Evolutionary conservation across 2,888 invertebrate species (phyloP).

Genomic region (Sympetrum striolatum): DNA sequence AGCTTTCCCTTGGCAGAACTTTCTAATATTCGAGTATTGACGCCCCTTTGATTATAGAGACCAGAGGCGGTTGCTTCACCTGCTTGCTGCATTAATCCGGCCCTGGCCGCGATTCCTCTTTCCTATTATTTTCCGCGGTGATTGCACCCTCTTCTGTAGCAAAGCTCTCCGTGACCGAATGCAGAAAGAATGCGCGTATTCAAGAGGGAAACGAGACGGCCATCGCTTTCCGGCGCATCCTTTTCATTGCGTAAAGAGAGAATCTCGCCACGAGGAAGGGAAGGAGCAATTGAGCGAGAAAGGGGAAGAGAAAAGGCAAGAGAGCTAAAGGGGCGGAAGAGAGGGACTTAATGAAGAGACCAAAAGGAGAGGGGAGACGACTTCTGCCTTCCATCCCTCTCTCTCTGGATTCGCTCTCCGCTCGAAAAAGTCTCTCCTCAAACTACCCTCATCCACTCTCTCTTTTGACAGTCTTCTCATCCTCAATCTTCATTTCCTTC

Average conservation of each 20-base stretch:
- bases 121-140: no score
- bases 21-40: no score
- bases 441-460: not conserved
- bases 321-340: not conserved
- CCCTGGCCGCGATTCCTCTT: no score
- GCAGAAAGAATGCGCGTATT: no score
- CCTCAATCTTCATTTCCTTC: not conserved
- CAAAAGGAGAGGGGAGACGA: not conserved
- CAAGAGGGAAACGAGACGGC: not conserved
- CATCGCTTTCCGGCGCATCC: not conserved
- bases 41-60: no score
- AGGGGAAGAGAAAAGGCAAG: not conserved
- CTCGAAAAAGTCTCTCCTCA: not conserved
- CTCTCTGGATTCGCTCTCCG: not conserved
- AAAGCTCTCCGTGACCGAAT: no score
- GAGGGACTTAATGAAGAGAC: constrained; percentile 21
- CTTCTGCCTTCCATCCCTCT: not conserved
- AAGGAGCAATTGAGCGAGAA: not conserved
- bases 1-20: no score
- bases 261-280: not conserved
- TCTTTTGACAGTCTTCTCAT: not conserved
- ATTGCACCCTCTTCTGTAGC: no score
- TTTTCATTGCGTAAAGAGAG: not conserved
- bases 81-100: no score
- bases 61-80: no score